These are phyloP conservation scores for Chaetogeoica ovagalla DNA, from an alignment of 2,888 invertebrate species.

Conservation along the genomic window DNA sequence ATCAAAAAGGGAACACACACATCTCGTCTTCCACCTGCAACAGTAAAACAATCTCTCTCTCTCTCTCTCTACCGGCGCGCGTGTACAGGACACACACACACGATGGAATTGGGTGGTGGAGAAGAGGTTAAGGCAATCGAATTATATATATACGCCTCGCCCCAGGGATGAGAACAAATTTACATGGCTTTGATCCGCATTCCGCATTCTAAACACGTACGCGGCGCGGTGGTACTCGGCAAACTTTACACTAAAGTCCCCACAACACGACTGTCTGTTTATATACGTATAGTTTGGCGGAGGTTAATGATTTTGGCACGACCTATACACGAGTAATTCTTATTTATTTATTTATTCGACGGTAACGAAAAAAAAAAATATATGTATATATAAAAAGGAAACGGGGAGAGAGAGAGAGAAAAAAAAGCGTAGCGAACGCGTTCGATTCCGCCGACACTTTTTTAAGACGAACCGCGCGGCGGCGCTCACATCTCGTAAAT, in stretches of 20 bases:
- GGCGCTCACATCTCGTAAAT: conserved; percentile 32
- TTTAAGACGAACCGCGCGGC: background rate
- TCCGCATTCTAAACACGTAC: conserved; percentile 48
- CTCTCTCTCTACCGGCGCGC: background rate
- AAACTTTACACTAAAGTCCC: background rate
- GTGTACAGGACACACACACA: conserved; percentile 16
- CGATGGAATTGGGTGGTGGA: no score
- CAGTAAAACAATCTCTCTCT: no score
- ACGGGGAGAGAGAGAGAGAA: background rate
- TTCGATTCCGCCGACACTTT: conserved; percentile 42
- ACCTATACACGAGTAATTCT: conserved; percentile 34
- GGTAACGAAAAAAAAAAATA: background rate
- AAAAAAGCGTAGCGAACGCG: background rate
- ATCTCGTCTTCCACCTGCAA: background rate
- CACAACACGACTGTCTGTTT: no score
- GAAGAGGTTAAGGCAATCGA: conserved; percentile 39
- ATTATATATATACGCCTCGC: conserved; percentile 40
- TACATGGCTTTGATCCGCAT: conserved; percentile 50
- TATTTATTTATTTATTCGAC: conserved; percentile 29
- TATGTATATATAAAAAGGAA: no score
- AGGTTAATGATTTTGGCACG: conserved; percentile 51
- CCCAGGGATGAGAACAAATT: conserved; percentile 51
- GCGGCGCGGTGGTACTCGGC: no score
- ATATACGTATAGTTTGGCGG: background rate
- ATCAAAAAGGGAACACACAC: background rate